These are phyloP conservation scores for Diachasma alloeum DNA, from an alignment of 1,140 invertebrate species.

Conservation along the genomic window DNA sequence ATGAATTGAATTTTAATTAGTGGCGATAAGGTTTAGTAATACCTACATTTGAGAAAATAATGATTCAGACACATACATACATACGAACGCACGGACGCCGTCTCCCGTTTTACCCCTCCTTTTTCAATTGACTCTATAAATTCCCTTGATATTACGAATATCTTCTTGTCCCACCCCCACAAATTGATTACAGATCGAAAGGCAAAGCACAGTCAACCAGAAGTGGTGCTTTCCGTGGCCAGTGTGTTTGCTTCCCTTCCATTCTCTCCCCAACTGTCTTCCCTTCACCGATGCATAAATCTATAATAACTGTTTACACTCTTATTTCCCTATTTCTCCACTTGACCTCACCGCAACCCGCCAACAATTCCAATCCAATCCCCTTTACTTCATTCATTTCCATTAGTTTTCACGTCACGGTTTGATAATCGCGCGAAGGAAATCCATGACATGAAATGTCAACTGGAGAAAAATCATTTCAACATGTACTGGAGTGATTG, in stretches of 20 bases:
- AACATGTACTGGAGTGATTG: neutral
- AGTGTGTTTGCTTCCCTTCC: too few relatives aligned
- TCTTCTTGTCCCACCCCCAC: neutral
- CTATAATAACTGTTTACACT: neutral
- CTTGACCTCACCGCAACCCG: neutral
- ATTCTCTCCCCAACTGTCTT: too few relatives aligned
- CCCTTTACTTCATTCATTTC: neutral
- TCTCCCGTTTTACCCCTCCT: too few relatives aligned
- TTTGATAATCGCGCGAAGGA: neutral
- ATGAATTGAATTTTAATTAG: too few relatives aligned
- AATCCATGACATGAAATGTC: constrained; percentile 37
- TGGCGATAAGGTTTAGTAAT: too few relatives aligned
- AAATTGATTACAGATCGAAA: neutral
- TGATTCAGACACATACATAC: too few relatives aligned
- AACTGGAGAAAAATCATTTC: constrained; percentile 22
- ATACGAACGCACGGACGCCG: too few relatives aligned
- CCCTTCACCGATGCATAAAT: neutral
- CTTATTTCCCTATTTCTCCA: neutral
- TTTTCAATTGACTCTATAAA: too few relatives aligned
- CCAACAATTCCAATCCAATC: neutral
- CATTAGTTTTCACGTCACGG: neutral
- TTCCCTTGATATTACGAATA: neutral
- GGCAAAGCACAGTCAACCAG: neutral
- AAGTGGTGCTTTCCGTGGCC: neutral
- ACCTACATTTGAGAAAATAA: too few relatives aligned